phyloP scores from a whole-genome alignment of 2,113 vertebrate species.

The Catharus minimus region DNA sequence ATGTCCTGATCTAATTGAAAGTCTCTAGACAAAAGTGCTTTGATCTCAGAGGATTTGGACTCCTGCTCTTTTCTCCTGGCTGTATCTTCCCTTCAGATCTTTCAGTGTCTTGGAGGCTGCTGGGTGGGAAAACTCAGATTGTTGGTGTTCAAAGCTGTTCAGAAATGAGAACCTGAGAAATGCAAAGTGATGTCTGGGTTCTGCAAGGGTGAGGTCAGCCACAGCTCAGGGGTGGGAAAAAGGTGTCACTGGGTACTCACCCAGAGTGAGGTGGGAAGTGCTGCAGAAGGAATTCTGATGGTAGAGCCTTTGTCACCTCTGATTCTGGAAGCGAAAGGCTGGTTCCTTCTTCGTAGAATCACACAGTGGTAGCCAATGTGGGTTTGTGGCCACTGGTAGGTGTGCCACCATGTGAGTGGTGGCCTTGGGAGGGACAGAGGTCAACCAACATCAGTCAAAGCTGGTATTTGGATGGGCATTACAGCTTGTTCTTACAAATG shows the following conservation, averaged over 20 bases:
- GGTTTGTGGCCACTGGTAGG: neutral
- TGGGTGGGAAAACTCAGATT: neutral
- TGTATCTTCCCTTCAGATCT: neutral
- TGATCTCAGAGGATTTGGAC: neutral
- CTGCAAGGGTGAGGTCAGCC: fast-evolving
- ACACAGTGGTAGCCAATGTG: too few relatives aligned
- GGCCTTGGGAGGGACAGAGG: neutral
- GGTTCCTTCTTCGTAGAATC: neutral
- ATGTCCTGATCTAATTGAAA: constrained; percentile 28
- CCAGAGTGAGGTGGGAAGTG: neutral
- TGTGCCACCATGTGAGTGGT: fast-evolving
- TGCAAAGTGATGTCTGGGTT: neutral
- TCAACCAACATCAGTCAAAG: neutral
- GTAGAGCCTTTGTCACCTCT: neutral
- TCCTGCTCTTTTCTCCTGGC: neutral
- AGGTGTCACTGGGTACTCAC: neutral
- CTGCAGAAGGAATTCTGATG: neutral
- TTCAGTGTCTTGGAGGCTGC: neutral
- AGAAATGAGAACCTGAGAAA: neutral
- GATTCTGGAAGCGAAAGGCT: neutral
- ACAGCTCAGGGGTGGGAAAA: neutral
- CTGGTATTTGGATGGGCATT: neutral
- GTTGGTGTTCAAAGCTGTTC: neutral
- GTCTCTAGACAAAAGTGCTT: constrained; percentile 18
- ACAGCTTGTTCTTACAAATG: neutral